Percentiles rank a stretch among this genome's conserved stretches.
Conservation (phyloP, 2,888 invertebrate genomes). For the Petrophora chlorosata region DNA sequence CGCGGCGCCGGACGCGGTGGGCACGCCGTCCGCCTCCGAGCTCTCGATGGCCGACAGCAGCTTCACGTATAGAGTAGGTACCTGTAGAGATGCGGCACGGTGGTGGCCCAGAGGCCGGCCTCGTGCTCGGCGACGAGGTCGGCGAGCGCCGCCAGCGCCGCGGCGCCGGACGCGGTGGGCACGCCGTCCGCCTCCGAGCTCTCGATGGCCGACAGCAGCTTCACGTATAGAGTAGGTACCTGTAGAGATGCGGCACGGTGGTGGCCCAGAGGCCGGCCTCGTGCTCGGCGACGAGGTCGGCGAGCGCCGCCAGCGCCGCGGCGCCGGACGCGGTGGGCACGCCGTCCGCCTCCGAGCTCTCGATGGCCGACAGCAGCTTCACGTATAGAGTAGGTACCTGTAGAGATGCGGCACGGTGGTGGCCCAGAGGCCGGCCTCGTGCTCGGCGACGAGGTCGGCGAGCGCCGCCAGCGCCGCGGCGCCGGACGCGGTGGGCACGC, state of each 20-base stretch:
- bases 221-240: no score
- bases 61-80: no score
- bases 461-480: constrained; percentile 54
- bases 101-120: no score
- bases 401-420: constrained; percentile 83
- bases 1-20: constrained; percentile 52
- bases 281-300: constrained; percentile 70
- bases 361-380: constrained; percentile 63
- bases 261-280: no score
- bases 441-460: constrained; percentile 68
- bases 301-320: constrained; percentile 55
- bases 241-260: no score
- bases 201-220: constrained; percentile 63
- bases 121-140: constrained; percentile 75
- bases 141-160: constrained; percentile 57
- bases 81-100: no score
- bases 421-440: constrained; percentile 84
- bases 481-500: constrained; percentile 58
- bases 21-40: constrained; percentile 58
- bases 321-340: constrained; percentile 56
- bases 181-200: constrained; percentile 60
- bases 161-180: constrained; percentile 54
- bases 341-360: constrained; percentile 62
- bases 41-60: constrained; percentile 65
- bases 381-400: constrained; percentile 63